Evolutionary conservation across 2,113 vertebrate genomes (phyloP).

Genomic region (Platichthys flesus): DNA sequence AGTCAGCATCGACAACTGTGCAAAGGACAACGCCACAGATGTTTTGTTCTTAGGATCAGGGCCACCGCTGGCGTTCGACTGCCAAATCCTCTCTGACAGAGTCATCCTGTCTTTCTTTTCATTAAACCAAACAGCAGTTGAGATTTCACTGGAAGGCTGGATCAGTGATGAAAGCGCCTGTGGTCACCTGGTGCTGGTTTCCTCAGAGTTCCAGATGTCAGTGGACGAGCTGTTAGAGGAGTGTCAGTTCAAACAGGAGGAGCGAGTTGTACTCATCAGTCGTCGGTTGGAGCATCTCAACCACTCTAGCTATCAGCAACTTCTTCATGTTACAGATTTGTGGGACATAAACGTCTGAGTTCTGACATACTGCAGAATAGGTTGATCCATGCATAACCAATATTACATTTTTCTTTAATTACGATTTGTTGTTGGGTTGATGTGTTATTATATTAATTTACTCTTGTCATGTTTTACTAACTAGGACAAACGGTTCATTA

Average conservation of each 20-base stretch:
- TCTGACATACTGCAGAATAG: not conserved
- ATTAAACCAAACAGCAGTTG: not conserved
- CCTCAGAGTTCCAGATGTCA: not conserved
- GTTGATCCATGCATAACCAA: no score
- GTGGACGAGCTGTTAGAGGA: conserved; percentile 13
- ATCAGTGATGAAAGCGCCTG: conserved; percentile 5
- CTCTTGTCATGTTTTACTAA: no score
- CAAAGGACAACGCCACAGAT: conserved; percentile 49
- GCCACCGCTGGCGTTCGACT: not conserved
- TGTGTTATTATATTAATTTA: no score
- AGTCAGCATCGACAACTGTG: conserved; percentile 66
- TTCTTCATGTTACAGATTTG: not conserved
- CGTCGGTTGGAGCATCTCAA: not conserved
- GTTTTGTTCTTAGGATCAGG: conserved; percentile 44
- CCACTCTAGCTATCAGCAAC: not conserved
- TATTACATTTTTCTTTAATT: no score
- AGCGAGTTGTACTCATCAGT: not conserved
- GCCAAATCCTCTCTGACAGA: not conserved
- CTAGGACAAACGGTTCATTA: no score
- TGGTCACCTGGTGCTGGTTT: conserved; percentile 35
- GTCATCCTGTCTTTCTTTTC: conserved; percentile 20
- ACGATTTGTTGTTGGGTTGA: not conserved
- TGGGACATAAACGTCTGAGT: not conserved
- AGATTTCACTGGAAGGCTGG: conserved; percentile 2
- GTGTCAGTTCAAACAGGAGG: not conserved